Percentiles rank a stretch among this genome's conserved stretches.
Evolutionary conservation across 2,797 vertebrate genomes (phyloP).

Genomic region (Coccyzus lansbergi): DNA sequence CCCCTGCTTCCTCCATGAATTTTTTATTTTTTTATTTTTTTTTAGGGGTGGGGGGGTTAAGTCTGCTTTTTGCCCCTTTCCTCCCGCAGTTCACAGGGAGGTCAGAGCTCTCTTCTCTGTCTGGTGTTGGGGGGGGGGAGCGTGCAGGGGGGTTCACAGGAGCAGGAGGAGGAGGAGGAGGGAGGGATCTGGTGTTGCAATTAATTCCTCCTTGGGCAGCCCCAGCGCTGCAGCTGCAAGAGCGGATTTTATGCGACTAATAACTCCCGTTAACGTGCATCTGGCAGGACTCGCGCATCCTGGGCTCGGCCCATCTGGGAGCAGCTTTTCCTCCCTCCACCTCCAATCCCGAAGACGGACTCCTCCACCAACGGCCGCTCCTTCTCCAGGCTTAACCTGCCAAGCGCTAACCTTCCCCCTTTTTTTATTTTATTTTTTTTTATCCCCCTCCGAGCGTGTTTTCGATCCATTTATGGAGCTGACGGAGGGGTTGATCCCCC

Average conservation of each 20-base stretch:
- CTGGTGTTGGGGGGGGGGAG: too few species aligned
- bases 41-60: too few species aligned
- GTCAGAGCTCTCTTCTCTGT: background rate
- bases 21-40: too few species aligned
- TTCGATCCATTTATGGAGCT: too few species aligned
- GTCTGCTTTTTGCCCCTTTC: background rate
- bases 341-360: background rate
- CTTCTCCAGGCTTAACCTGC: background rate
- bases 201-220: background rate
- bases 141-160: background rate
- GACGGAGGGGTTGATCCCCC: too few species aligned
- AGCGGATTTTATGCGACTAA: background rate
- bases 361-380: background rate
- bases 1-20: too few species aligned
- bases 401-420: background rate
- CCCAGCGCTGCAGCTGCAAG: background rate
- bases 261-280: background rate
- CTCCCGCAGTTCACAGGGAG: background rate
- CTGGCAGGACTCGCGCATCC: background rate
- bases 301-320: background rate
- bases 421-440: too few species aligned
- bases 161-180: background rate
- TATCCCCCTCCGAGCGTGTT: too few species aligned
- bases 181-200: background rate
- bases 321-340: background rate